Evolutionary conservation across 2,888 invertebrate genomes (phyloP).

Genomic region (Noctua fimbriata): DNA sequence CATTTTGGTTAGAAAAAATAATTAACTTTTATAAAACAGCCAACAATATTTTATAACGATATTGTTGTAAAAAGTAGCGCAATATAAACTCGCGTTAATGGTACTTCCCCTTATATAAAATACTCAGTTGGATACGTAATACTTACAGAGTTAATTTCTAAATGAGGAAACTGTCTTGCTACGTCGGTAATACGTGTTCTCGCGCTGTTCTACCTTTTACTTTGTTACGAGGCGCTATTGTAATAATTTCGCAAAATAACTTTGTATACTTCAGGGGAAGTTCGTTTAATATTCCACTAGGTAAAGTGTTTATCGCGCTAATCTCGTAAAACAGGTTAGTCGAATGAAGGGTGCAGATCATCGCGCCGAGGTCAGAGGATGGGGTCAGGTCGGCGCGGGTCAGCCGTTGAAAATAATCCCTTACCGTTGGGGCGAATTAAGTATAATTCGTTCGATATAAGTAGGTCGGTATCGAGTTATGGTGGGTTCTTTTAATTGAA

Average conservation of each 20-base stretch:
- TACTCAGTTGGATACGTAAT: slow-evolving; percentile 55
- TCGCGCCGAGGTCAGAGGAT: slow-evolving; percentile 84
- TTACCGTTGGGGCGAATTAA: slow-evolving; percentile 75
- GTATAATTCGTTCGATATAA: slow-evolving; percentile 70
- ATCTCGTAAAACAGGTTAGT: slow-evolving; percentile 85
- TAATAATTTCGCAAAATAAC: slow-evolving; percentile 77
- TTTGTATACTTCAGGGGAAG: slow-evolving; percentile 73
- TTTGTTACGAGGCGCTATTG: slow-evolving; percentile 71
- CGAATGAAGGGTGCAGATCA: slow-evolving; percentile 84
- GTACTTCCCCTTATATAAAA: slow-evolving; percentile 46
- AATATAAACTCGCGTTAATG: slow-evolving; percentile 35
- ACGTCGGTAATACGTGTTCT: slow-evolving; percentile 71
- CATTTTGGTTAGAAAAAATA: slow-evolving; percentile 19
- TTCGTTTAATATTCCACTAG: slow-evolving; percentile 79
- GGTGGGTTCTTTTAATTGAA: slow-evolving; percentile 75
- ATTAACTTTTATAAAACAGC: slow-evolving; percentile 15
- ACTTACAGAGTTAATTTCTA: slow-evolving; percentile 70
- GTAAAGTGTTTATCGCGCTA: slow-evolving; percentile 81
- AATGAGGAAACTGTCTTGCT: slow-evolving; percentile 74
- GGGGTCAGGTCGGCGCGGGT: slow-evolving; percentile 83
- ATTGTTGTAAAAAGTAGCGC: slow-evolving; percentile 24
- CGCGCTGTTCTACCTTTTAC: slow-evolving; percentile 69
- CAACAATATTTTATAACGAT: slow-evolving; percentile 8
- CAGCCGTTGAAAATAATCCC: slow-evolving; percentile 82
- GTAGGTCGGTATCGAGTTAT: slow-evolving; percentile 68